Evolutionary conservation across 2,888 invertebrate genomes (phyloP), one percentile per base, ranked within the genome.

Genomic region (Serrognathus titanus): DNA sequence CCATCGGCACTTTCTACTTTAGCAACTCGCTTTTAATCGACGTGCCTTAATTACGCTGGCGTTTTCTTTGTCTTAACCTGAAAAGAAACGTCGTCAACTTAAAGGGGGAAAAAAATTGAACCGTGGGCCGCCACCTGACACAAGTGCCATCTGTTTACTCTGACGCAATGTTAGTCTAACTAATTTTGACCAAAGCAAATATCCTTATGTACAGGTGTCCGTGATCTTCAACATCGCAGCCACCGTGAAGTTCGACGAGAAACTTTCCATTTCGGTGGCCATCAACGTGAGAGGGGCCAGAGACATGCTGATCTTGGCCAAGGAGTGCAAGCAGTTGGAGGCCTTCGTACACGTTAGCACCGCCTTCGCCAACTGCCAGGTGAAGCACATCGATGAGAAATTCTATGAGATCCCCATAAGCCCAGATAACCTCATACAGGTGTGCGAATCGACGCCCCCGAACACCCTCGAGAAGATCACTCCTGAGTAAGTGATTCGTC

Each of bases 251-350:
- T 83, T 83, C 60, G 81, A 82, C 54, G 82, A 82, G 63, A 75
- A 79, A 0, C 56, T 83, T 9, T 76, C 77, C 45, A 73, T 75
- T 0, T 81, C 82, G 0, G 79, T 80, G 0, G 67, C 73, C 13
- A 80, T 81, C 53, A 82, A 83, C 61, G 80, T 82, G 0, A 60
- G 80, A 2, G 82, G 81, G 0, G 78, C 82, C 0, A 64, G 77
- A 37, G 82, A 82, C 55, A 71, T 81, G 62, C 63, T 82, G 24
- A 57, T 63, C 0, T 66, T 82, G 3, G 82, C 80, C 0, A 66
- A 57, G 48, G 62, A 70, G 49, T 86, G 88, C 79, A 78, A 78
- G 48, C 78, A 83, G 35, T 75, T 89, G 35, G 82, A 83, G 35
- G 59, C 66, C 4, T 63, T 69, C 48, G 63, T 73, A 1, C 64